Percentiles rank a stretch among this genome's conserved stretches.
Evolutionary conservation across 2,113 vertebrate genomes (phyloP).

Genomic region (Orthonyx spaldingii): DNA sequence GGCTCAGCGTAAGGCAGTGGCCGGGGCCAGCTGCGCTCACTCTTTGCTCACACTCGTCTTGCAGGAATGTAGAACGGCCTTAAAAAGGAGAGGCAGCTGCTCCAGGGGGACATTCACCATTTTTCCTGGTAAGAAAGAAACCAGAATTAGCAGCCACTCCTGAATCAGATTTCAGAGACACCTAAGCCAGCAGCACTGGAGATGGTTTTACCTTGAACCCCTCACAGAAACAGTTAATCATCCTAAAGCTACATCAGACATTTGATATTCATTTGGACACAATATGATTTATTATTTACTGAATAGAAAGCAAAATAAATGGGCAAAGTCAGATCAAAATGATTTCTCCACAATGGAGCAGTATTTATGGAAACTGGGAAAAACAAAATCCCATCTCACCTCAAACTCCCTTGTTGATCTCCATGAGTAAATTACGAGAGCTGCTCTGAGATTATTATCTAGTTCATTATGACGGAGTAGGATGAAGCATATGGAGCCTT

Average conservation of each 20-base stretch:
- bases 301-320: conserved; percentile 31
- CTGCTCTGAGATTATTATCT: conserved; percentile 12
- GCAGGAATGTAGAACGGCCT: conserved; percentile 98
- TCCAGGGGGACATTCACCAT: conserved; percentile 96
- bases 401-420: background rate
- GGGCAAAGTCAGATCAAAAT: conserved; percentile 38
- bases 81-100: conserved; percentile 97
- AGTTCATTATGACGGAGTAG: background rate
- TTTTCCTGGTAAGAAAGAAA: conserved; percentile 80
- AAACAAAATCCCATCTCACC: background rate
- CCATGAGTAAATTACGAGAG: background rate
- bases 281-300: conserved; percentile 47
- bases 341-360: background rate
- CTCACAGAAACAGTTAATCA: conserved; percentile 56
- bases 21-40: conserved; percentile 68
- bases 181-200: conserved; percentile 30
- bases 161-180: conserved; percentile 49
- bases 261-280: conserved; percentile 49
- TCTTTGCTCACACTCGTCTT: conserved; percentile 88
- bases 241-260: conserved; percentile 34
- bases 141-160: background rate
- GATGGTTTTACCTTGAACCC: conserved; percentile 52
- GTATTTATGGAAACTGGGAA: conserved; percentile 42
- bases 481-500: background rate
- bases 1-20: conserved; percentile 66